These are phyloP conservation scores for Cheilosia impressa DNA, from an alignment of 2,888 invertebrate genomes.

Conservation along the genomic window DNA sequence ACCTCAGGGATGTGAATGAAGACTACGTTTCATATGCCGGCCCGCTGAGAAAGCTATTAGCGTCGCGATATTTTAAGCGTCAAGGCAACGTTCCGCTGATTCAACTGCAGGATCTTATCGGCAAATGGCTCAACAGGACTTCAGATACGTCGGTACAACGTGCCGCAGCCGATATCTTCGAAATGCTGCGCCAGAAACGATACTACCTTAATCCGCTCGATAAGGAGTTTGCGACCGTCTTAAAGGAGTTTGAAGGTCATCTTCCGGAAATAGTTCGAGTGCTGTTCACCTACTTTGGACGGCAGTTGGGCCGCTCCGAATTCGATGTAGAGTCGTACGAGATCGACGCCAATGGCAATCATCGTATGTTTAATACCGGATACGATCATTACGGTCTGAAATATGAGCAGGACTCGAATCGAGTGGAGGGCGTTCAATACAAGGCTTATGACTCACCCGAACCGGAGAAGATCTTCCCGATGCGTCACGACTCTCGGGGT, in stretches of 20 bases:
- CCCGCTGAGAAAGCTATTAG: constrained; percentile 32
- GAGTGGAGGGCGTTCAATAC: constrained; percentile 12
- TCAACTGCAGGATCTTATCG: constrained; percentile 12
- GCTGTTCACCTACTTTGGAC: constrained; percentile 35
- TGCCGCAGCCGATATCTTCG: constrained; percentile 27
- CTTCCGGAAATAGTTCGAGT: constrained; percentile 30
- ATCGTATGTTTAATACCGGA: constrained; percentile 59
- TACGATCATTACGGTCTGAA: constrained; percentile 37
- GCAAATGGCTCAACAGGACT: constrained; percentile 8
- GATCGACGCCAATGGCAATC: constrained; percentile 72
- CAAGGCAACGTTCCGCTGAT: constrained; percentile 3
- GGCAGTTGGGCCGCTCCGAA: constrained; percentile 35
- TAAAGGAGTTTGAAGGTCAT: constrained; percentile 10
- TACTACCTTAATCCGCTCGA: constrained; percentile 31
- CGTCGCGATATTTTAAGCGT: constrained; percentile 21
- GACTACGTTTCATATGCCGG: constrained; percentile 16
- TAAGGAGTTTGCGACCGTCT: constrained; percentile 10
- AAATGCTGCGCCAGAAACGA: constrained; percentile 29
- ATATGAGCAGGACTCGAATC: constrained; percentile 48
- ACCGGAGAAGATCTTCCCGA: constrained; percentile 5
- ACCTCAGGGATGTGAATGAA: constrained; percentile 12
- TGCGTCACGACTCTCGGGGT: constrained; percentile 69
- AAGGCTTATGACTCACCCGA: constrained; percentile 3
- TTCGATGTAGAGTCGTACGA: constrained; percentile 58
- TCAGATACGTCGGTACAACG: neutral